A percentile compares a stretch with the other conserved stretches of the same genome.
Evolutionary conservation across 2,113 vertebrate genomes (phyloP).

Genomic region (Delphinapterus leucas): DNA sequence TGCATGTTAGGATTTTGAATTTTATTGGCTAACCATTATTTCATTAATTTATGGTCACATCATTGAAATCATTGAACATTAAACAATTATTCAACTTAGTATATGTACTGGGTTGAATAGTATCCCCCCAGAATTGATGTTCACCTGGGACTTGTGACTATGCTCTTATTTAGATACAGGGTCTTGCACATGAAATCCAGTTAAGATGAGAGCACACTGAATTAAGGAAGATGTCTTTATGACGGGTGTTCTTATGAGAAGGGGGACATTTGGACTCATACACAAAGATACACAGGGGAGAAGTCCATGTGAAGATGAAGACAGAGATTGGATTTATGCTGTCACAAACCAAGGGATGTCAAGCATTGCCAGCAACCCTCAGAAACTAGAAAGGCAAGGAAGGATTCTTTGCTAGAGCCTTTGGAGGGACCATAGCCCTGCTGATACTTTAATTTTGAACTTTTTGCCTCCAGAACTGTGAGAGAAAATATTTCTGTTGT

Average conservation of each 20-base stretch:
- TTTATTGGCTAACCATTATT: not conserved
- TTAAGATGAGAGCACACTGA: not conserved
- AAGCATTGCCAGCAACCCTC: not conserved
- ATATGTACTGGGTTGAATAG: not conserved
- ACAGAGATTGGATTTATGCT: not conserved
- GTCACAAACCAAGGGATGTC: not conserved
- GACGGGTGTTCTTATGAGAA: not conserved
- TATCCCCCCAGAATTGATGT: not conserved
- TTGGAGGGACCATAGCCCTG: accelerated
- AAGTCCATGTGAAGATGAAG: not conserved
- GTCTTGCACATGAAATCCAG: not conserved
- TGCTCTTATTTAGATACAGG: not conserved
- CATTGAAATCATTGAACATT: not conserved
- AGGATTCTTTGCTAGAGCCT: not conserved
- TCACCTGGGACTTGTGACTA: not conserved
- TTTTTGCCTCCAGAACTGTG: not conserved
- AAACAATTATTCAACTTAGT: not conserved
- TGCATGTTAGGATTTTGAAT: not conserved
- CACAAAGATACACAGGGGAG: not conserved
- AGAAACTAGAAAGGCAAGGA: not conserved
- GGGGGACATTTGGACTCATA: not conserved
- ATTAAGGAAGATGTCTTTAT: not conserved
- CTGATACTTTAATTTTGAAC: not conserved
- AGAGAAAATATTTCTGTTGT: not conserved
- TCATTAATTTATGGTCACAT: not conserved